These are phyloP conservation scores for Hippoglossus stenolepis DNA, from an alignment of 2,113 vertebrate species.

Conservation along the genomic window DNA sequence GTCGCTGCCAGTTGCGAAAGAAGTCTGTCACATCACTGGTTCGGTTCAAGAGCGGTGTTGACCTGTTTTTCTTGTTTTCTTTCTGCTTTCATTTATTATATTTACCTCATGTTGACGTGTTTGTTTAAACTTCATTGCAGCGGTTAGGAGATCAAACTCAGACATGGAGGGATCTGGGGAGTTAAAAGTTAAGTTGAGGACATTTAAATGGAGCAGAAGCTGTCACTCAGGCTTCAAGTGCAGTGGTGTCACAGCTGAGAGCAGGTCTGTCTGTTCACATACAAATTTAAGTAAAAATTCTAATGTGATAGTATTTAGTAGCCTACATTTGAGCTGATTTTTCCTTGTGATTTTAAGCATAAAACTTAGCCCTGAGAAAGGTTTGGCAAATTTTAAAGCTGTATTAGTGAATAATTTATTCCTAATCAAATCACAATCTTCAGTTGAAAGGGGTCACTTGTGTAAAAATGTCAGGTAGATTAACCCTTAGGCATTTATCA, in stretches of 20 bases:
- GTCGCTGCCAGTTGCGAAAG: neutral
- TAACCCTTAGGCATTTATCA: no score
- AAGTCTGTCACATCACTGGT: slow-evolving; percentile 1
- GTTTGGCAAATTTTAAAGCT: no score
- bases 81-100: neutral
- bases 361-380: no score
- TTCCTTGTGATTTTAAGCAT: no score
- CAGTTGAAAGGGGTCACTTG: neutral
- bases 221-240: neutral
- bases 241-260: neutral
- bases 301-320: no score
- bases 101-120: neutral
- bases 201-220: neutral
- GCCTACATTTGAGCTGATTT: no score
- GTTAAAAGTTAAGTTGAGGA: neutral
- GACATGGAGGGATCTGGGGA: neutral
- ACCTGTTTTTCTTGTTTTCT: neutral
- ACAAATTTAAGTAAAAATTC: no score
- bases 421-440: neutral
- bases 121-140: neutral
- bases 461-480: neutral
- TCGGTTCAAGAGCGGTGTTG: slow-evolving; percentile 3
- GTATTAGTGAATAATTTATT: no score
- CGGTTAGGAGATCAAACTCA: slow-evolving; percentile 6
- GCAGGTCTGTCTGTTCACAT: neutral